A percentile compares a stretch with the other conserved stretches of the same genome.
phyloP scores from a whole-genome alignment of 2,888 invertebrate species.

The Epirrhoe tristata region DNA sequence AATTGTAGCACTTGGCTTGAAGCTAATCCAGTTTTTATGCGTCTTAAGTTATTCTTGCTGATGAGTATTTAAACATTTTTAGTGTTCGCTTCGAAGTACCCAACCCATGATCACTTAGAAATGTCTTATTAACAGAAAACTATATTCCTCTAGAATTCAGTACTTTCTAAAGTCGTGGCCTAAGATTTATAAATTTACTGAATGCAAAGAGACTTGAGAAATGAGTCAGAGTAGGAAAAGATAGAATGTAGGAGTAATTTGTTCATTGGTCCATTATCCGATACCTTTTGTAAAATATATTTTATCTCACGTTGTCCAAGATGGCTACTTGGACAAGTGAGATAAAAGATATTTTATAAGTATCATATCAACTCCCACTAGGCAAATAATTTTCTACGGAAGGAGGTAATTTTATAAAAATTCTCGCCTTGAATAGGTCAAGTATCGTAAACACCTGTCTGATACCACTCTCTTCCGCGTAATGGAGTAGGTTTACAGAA shows the following conservation, averaged over 20 bases:
- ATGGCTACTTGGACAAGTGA: background rate
- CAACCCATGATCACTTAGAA: no score
- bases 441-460: constrained; percentile 44
- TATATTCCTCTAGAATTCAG: no score
- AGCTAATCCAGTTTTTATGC: constrained; percentile 43
- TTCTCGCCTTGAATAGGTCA: constrained; percentile 47
- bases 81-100: background rate
- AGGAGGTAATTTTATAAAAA: constrained; percentile 3
- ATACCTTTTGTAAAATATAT: no score
- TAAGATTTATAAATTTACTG: no score
- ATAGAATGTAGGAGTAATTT: no score
- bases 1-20: constrained; percentile 32
- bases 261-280: no score
- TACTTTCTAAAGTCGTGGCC: no score
- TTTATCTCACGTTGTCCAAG: no score
- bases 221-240: no score
- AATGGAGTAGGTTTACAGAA: constrained; percentile 34
- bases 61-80: background rate
- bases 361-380: background rate
- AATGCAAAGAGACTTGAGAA: no score
- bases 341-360: background rate
- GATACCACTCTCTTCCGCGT: constrained; percentile 33
- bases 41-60: constrained; percentile 21
- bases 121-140: no score
- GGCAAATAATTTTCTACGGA: background rate